phyloP scores from a whole-genome alignment of 2,888 invertebrate species.

The Ormyrus thymus region DNA sequence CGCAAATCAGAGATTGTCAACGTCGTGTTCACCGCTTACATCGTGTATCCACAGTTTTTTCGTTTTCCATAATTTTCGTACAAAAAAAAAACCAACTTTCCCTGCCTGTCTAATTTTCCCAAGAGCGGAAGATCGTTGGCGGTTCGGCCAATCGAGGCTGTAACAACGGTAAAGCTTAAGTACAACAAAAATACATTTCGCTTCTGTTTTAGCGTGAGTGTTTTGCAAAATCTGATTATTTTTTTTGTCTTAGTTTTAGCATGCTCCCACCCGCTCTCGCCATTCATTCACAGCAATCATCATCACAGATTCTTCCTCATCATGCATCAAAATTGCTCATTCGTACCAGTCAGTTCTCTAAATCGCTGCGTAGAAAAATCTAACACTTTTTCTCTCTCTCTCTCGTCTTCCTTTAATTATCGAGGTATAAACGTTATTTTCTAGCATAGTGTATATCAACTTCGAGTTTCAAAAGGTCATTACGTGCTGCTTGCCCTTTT shows the following conservation, averaged over 20 bases:
- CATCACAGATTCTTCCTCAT: slow-evolving; percentile 35
- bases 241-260: slow-evolving; percentile 29
- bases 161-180: slow-evolving; percentile 63
- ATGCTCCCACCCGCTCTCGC: slow-evolving; percentile 25
- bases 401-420: slow-evolving; percentile 30
- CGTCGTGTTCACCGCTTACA: not conserved
- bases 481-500: slow-evolving; percentile 35
- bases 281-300: slow-evolving; percentile 33
- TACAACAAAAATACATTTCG: slow-evolving; percentile 64
- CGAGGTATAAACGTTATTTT: slow-evolving; percentile 64
- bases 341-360: slow-evolving; percentile 34
- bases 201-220: slow-evolving; percentile 57
- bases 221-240: slow-evolving; percentile 46
- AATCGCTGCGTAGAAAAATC: slow-evolving; percentile 48
- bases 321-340: slow-evolving; percentile 42
- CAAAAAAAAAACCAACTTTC: slow-evolving; percentile 12
- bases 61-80: not conserved
- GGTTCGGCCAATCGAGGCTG: slow-evolving; percentile 48
- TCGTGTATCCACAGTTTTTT: slow-evolving; percentile 6
- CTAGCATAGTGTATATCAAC: slow-evolving; percentile 61
- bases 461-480: slow-evolving; percentile 47
- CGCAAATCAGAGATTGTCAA: slow-evolving; percentile 47
- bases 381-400: slow-evolving; percentile 16
- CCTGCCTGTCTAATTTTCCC: slow-evolving; percentile 10
- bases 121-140: slow-evolving; percentile 43